Conservation (phyloP, 30 jellyfish, hydroid and myxozoan genomes). For the Turritopsis dohrnii region DNA sequence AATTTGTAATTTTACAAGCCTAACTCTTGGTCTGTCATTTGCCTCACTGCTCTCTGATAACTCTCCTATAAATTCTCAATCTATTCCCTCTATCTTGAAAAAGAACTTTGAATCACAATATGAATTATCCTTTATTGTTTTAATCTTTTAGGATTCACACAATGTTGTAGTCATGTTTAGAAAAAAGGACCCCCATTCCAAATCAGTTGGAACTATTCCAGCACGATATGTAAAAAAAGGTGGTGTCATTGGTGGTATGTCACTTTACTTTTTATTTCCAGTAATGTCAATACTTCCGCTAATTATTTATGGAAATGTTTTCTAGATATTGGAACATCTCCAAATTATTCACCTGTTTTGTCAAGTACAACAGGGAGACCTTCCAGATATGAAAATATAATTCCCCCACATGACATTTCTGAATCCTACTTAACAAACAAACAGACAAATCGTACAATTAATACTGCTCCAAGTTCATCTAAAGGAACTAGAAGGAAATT, state of each 20-base stretch:
- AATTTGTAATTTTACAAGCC: no score
- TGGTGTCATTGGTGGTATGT: not conserved
- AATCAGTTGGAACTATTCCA: not conserved
- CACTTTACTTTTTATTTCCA: no score
- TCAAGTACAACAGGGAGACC: not conserved
- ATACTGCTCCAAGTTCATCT: slow-evolving; percentile 1
- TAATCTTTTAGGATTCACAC: not conserved
- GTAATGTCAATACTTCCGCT: not conserved
- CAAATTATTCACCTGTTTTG: not conserved
- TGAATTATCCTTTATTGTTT: no score
- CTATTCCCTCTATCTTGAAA: no score
- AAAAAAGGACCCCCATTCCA: not conserved
- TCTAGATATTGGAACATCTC: not conserved
- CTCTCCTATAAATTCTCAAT: no score
- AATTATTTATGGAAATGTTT: not conserved
- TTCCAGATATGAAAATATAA: not conserved
- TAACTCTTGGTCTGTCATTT: no score
- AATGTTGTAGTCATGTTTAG: not conserved
- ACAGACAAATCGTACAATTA: not conserved
- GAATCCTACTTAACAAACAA: slow-evolving; percentile 33
- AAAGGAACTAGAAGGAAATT: slow-evolving; percentile 21
- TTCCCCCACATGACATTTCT: slow-evolving; percentile 29
- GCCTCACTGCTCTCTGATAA: no score
- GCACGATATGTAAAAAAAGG: not conserved
- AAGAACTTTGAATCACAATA: no score